Conservation (phyloP, 1,140 invertebrate genomes). For the Asobara japonica region DNA sequence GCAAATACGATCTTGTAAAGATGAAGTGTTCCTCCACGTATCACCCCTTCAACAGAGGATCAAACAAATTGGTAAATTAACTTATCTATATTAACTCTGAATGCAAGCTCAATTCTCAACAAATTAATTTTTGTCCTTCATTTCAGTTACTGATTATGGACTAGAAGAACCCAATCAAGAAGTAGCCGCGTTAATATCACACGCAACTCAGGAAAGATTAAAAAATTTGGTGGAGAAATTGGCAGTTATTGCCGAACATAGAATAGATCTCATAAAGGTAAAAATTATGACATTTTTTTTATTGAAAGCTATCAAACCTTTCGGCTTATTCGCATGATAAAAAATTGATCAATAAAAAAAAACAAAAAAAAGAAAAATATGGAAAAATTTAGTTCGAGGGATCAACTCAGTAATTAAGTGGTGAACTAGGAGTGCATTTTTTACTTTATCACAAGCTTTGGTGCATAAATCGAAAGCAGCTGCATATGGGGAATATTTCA, state of each 20-base stretch:
- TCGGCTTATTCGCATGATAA: too few species aligned
- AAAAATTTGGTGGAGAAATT: conserved; percentile 94
- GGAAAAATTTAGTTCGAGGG: too few species aligned
- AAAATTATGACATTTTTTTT: conserved; percentile 27
- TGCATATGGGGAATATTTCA: too few species aligned
- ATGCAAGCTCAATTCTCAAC: neutral
- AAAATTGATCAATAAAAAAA: too few species aligned
- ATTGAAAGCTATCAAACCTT: too few species aligned
- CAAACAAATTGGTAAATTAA: conserved; percentile 74
- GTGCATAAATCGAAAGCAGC: too few species aligned
- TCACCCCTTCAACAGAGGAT: conserved; percentile 81
- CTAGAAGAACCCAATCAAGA: conserved; percentile 89
- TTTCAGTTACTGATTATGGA: conserved; percentile 77
- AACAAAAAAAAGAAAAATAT: neutral
- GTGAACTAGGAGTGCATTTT: too few species aligned
- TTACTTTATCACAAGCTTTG: too few species aligned
- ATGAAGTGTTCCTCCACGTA: conserved; percentile 89
- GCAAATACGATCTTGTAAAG: conserved; percentile 95
- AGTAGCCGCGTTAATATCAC: conserved; percentile 90
- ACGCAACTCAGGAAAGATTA: conserved; percentile 94
- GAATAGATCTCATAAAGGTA: conserved; percentile 90
- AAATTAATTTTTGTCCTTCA: neutral
- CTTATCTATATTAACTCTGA: neutral
- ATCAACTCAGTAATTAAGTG: too few species aligned
- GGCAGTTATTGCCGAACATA: conserved; percentile 93